Base-by-base conservation (phyloP, 2,797 vertebrate genomes). In the Silurus lanzhouensis region DNA sequence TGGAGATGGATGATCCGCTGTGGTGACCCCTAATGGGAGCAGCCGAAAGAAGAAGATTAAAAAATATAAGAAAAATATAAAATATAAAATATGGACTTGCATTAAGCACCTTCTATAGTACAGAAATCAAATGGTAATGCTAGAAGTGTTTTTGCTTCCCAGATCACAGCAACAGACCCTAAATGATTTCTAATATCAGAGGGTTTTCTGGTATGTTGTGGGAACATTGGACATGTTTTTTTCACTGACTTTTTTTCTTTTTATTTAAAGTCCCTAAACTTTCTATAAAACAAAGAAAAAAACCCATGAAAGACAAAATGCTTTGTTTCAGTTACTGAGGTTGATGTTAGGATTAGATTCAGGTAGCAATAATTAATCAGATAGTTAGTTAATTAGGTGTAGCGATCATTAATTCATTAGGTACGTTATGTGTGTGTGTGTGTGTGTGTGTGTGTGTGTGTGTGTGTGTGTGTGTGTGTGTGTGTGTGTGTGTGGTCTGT, bases 401-500 rank as follows among this genome's bases (percentile, higher is more conserved):
- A n/a, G 22, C 38, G n/a, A 46, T 15, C 48, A 80, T 46, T 64
- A 17, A 64, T 64, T 66, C n/a, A 81, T 66, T 52, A 17, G 58
- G 61, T 31, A 77, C 8, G 1, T 15, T 9, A 44, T 0, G 76
- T 79, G 57, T 60, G 77, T 60, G 25, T 67, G 66, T 70, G 22
- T 0, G 76, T 79, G 57, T 60, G 77, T 60, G 25, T 8, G 68
- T 71, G 57, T n/a, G 48, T 63, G 19, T 78, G 31, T 61, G 22
- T 68, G 74, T 66, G 80, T 67, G 84, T 83, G 81, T 72, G 66
- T 83, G 66, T 83, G 44, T 82, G 55, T 60, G 70, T 55, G 57
- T 77, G 52, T 77, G 70, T 84, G n/a, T 84, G 22, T 60, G 63
- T 81, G 52, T 17, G 17, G 83, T 89, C 20, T 90, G 90, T 90